Percentiles rank a stretch among this genome's conserved stretches.
Conservation (phyloP, 2,888 invertebrate genomes). For the Nasonovia ribisnigri region DNA sequence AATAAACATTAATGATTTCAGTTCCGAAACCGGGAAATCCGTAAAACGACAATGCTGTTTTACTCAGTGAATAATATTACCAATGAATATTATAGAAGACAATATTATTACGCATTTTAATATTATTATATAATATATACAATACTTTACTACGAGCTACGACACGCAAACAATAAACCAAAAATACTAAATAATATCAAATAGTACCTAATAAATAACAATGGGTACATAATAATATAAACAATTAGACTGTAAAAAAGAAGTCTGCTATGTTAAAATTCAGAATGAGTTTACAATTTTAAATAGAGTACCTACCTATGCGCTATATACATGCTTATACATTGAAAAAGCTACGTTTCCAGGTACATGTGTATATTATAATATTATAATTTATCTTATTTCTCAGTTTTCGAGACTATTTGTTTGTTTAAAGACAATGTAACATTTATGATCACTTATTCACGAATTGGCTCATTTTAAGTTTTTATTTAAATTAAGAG, state of each 20-base stretch:
- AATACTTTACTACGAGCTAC: not conserved
- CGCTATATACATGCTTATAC: no score
- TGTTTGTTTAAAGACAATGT: not conserved
- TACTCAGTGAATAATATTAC: not conserved
- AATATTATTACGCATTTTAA: not conserved
- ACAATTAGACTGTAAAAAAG: not conserved
- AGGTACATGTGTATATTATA: not conserved
- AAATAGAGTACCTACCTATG: not conserved
- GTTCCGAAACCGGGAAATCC: not conserved
- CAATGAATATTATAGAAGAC: not conserved
- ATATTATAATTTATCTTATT: not conserved
- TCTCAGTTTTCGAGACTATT: not conserved
- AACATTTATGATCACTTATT: not conserved
- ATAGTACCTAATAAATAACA: not conserved
- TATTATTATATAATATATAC: not conserved
- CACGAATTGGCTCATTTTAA: not conserved
- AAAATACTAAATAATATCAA: not conserved
- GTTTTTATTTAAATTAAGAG: not conserved
- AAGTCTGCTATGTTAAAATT: not conserved
- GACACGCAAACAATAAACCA: not conserved
- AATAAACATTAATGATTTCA: not conserved
- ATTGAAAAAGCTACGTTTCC: not conserved
- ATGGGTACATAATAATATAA: not conserved
- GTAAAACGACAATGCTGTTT: not conserved
- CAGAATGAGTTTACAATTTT: not conserved